Conservation (phyloP, 2,797 vertebrate species). For the Lycodopsis pacificus region DNA sequence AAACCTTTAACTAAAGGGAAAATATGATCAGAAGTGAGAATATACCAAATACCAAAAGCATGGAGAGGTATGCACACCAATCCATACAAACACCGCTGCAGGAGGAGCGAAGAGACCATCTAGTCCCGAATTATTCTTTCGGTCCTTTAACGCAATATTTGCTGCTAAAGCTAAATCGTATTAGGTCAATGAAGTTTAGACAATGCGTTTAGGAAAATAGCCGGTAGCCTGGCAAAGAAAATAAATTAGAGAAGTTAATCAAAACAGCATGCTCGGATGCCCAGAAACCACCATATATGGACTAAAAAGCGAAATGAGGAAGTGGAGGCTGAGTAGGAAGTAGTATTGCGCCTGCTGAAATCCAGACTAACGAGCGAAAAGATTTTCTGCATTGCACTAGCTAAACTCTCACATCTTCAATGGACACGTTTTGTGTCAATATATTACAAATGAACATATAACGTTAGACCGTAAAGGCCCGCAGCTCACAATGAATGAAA, state of each 20-base stretch:
- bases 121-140: not conserved
- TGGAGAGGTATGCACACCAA: not conserved
- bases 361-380: conserved; percentile 27
- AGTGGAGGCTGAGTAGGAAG: conserved; percentile 90
- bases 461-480: accelerated
- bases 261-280: conserved; percentile 68
- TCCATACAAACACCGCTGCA: conserved; percentile 28
- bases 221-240: not conserved
- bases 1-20: not conserved
- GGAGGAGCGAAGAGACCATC: conserved; percentile 1
- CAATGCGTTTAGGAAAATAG: not conserved
- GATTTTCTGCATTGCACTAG: conserved; percentile 32
- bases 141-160: not conserved
- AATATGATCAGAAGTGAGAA: not conserved
- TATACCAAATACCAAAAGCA: not conserved
- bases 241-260: conserved; percentile 59
- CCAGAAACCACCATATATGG: conserved; percentile 94
- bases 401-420: not conserved
- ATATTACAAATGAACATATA: accelerated
- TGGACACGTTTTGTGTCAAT: accelerated
- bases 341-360: conserved; percentile 88
- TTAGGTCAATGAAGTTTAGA: not conserved
- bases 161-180: accelerated
- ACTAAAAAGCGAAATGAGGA: conserved; percentile 92
- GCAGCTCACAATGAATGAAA: conserved; percentile 31